These are phyloP conservation scores for Macrosteles quadrilineatus DNA, from an alignment of 1,140 invertebrate genomes.

Conservation along the genomic window DNA sequence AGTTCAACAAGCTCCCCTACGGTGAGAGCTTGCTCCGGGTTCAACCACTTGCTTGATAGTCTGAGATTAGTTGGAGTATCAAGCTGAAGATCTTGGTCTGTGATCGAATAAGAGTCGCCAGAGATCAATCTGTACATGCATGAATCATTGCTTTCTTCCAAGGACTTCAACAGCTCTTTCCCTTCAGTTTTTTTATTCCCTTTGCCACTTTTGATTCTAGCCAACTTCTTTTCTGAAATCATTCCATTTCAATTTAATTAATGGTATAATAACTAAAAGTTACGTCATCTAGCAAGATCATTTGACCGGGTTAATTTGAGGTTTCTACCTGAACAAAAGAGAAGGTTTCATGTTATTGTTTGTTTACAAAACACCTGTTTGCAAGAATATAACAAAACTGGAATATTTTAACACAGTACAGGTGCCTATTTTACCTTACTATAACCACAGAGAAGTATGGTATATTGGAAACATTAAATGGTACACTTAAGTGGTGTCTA, in stretches of 20 bases:
- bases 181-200: not conserved
- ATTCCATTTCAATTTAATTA: too few relatives aligned
- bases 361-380: too few relatives aligned
- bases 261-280: slow-evolving; percentile 8
- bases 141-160: slow-evolving; percentile 34
- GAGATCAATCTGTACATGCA: slow-evolving; percentile 35
- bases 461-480: too few relatives aligned
- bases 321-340: too few relatives aligned
- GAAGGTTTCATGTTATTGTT: too few relatives aligned
- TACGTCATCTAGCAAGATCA: too few relatives aligned
- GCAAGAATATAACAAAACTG: too few relatives aligned
- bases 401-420: too few relatives aligned
- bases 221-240: slow-evolving; percentile 33
- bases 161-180: slow-evolving; percentile 35
- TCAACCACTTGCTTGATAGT: slow-evolving; percentile 39
- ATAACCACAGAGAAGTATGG: too few relatives aligned
- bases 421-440: too few relatives aligned
- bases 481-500: too few relatives aligned
- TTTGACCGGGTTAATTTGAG: too few relatives aligned
- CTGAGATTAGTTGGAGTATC: slow-evolving; percentile 9
- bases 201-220: slow-evolving; percentile 19
- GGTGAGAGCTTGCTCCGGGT: slow-evolving; percentile 44
- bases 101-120: slow-evolving; percentile 24
- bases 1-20: slow-evolving; percentile 56
- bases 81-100: slow-evolving; percentile 33